Conservation (phyloP, 2,888 invertebrate genomes). For the Lottia scabra region DNA sequence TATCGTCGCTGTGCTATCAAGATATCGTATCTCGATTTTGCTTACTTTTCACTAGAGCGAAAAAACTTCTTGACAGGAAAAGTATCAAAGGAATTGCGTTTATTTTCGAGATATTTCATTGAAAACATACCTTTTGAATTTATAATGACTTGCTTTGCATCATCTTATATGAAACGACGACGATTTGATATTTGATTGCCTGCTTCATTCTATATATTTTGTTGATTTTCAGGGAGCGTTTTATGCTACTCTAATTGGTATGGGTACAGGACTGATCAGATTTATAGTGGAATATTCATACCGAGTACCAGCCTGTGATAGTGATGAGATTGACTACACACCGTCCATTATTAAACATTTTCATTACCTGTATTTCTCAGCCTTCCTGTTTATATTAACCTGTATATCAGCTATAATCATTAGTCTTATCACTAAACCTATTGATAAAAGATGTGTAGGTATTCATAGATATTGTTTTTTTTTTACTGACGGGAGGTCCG, state of each 20-base stretch:
- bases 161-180: too few species aligned
- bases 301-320: conserved; percentile 68
- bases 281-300: conserved; percentile 72
- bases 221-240: conserved; percentile 72
- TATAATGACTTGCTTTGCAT: too few species aligned
- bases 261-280: conserved; percentile 69
- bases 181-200: too few species aligned
- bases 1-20: too few species aligned
- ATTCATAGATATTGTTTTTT: neutral
- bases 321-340: conserved; percentile 43
- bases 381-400: conserved; percentile 70
- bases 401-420: conserved; percentile 65
- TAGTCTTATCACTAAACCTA: conserved; percentile 70
- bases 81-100: too few species aligned
- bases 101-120: too few species aligned
- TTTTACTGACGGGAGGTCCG: too few species aligned
- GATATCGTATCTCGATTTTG: too few species aligned
- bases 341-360: conserved; percentile 59
- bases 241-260: conserved; percentile 71
- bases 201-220: too few species aligned
- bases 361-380: conserved; percentile 72
- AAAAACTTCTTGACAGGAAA: too few species aligned
- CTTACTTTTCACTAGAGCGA: too few species aligned
- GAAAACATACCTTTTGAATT: too few species aligned
- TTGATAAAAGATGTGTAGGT: conserved; percentile 68